phyloP scores from a whole-genome alignment of 2,113 vertebrate genomes.

The Pedetes capensis region DNA sequence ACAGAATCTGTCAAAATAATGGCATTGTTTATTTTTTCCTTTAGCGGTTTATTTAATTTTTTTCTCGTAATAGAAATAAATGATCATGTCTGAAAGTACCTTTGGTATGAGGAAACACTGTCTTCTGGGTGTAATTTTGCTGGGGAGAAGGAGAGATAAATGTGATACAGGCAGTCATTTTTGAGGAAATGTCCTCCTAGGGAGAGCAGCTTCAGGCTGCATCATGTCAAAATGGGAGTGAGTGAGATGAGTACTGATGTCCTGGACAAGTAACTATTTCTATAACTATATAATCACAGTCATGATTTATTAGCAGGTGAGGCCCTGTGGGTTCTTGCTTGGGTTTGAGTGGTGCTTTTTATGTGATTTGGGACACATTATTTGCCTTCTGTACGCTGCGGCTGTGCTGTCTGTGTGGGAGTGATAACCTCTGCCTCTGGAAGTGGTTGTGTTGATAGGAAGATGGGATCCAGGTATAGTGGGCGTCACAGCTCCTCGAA shows the following conservation, averaged over 20 bases:
- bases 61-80: constrained; percentile 7
- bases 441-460: neutral
- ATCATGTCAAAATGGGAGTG: neutral
- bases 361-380: neutral
- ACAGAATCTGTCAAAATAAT: constrained; percentile 39
- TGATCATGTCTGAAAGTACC: neutral
- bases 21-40: neutral
- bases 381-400: neutral
- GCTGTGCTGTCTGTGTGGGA: neutral
- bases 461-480: neutral
- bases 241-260: neutral
- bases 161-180: neutral
- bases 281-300: neutral
- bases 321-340: neutral
- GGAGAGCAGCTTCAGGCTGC: neutral
- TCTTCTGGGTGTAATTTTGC: constrained; percentile 15
- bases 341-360: neutral
- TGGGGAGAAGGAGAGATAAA: neutral
- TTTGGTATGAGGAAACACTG: neutral
- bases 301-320: neutral
- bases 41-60: neutral
- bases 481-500: neutral
- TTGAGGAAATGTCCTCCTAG: neutral
- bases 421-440: neutral
- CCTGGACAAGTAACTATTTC: neutral